Base-by-base conservation (phyloP, 53 echinoderm and acorn worm species). In the Echinarachnius parma region DNA sequence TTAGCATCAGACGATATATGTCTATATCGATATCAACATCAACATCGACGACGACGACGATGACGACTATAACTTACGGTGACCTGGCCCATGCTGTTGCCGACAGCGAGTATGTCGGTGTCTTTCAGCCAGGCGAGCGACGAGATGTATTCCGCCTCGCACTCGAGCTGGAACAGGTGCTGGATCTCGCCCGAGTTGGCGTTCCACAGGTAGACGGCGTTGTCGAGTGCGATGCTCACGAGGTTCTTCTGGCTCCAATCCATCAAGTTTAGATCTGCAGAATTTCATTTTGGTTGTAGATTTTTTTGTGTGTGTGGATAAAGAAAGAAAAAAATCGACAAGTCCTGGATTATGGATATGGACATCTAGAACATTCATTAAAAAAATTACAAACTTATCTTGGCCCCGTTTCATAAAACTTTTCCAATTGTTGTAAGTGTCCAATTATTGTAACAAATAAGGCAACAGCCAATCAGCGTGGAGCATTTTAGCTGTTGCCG, bases 191-290 rank as follows among this genome's bases (percentile, higher is more conserved):
- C 83, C 54, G 68, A 67, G 54, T 71, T 77, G 44, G 94, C 90
- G 52, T 83, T 84, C 89, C 90, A 94, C 8, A 94, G 75, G 48
- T 90, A 94, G 21, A 94, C 84, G 21, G 74, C 83, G 28, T 81
- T 36, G 20, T 81, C 81, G 0, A 94, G 71, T 15, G 87, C 90
- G 3, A 87, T 83, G 2, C 81, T 81, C 18, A 90, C 39, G 1
- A 88, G 42, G 49, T 93, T 93, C 53, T 49, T 75, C n/a, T 78
- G 55, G 35, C 94, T 83, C 94, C 94, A 90, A 79, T 87, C 87
- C 48, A 94, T 77, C 16, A 94, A 83, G 46, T 84, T 87, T 19
- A 94, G 69, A 44, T 94, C 94, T 94, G 23, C 3, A 23, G 26
- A 30, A 28, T 8, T n/a, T n/a, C n/a, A n/a, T n/a, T n/a, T n/a